Evolutionary conservation across 2,888 invertebrate genomes (phyloP).

Genomic region (Lasioglossum pauxillum): DNA sequence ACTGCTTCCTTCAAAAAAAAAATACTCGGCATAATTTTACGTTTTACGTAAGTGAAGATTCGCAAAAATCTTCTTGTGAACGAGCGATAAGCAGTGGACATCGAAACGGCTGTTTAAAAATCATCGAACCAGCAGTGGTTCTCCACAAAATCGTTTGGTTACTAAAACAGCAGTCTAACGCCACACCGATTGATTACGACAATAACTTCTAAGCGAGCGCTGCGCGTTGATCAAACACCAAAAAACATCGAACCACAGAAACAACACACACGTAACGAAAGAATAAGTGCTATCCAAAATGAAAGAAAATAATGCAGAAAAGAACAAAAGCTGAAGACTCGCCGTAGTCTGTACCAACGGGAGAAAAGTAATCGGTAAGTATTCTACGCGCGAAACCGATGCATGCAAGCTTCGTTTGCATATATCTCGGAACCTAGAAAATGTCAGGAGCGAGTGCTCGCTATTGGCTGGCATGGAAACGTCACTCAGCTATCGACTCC

Average conservation of each 20-base stretch:
- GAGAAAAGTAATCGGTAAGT: not conserved
- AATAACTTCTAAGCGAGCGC: not conserved
- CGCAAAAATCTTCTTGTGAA: not conserved
- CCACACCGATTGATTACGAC: not conserved
- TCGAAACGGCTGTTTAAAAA: not conserved
- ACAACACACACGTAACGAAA: not conserved
- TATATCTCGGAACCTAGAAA: constrained; percentile 65
- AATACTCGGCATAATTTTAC: not conserved
- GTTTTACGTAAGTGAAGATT: not conserved
- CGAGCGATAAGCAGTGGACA: not conserved
- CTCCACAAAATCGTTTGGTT: not conserved
- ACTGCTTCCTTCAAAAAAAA: not conserved
- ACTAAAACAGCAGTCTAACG: not conserved
- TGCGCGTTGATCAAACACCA: not conserved
- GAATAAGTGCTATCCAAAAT: not conserved
- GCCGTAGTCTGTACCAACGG: not conserved
- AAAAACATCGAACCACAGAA: not conserved
- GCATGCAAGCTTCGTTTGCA: constrained; percentile 21
- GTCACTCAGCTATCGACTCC: constrained; percentile 84
- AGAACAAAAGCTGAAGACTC: not conserved
- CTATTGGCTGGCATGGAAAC: constrained; percentile 83
- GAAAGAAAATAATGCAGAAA: not conserved
- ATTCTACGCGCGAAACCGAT: constrained; percentile 32
- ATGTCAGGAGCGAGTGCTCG: constrained; percentile 82
- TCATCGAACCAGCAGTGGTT: constrained; percentile 34